Evolutionary conservation across 2,888 invertebrate genomes (phyloP).

Genomic region (Diarsia mendica): DNA sequence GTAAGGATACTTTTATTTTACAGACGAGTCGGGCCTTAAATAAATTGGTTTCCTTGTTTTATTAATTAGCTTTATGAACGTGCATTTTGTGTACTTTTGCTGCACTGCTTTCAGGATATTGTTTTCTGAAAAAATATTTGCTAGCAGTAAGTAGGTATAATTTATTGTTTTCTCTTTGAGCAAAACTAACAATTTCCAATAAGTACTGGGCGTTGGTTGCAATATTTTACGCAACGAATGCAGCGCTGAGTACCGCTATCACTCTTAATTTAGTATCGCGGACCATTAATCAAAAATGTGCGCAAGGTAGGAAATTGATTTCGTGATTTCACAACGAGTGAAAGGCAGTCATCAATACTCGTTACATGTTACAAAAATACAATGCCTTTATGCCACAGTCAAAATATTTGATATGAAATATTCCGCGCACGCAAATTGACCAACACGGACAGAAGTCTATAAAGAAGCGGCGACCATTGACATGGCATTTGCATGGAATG

Average conservation of each 20-base stretch:
- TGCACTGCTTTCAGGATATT: constrained; percentile 22
- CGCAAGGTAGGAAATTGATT: constrained; percentile 60
- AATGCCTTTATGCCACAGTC: constrained; percentile 24
- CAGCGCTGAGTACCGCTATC: constrained; percentile 49
- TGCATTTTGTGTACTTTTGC: constrained; percentile 27
- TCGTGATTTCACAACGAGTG: constrained; percentile 60
- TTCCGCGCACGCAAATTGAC: constrained; percentile 57
- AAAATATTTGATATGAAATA: constrained; percentile 50
- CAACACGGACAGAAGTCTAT: constrained; percentile 71
- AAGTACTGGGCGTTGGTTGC: constrained; percentile 31
- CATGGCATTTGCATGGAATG: constrained; percentile 75
- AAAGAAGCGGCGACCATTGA: constrained; percentile 74
- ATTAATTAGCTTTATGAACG: constrained; percentile 51
- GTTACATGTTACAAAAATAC: constrained; percentile 22
- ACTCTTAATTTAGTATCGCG: constrained; percentile 60
- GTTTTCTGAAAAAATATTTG: background rate
- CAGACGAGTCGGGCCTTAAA: constrained; percentile 43
- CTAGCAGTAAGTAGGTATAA: background rate
- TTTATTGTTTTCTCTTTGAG: constrained; percentile 3
- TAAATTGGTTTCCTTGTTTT: constrained; percentile 50
- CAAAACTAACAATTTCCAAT: constrained; percentile 40
- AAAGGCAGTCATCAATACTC: constrained; percentile 58
- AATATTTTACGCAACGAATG: constrained; percentile 57
- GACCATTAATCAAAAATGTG: constrained; percentile 63
- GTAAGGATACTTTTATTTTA: constrained; percentile 61